phyloP scores from a whole-genome alignment of 1,140 invertebrate species.

The Zaprionus gabonicus region DNA sequence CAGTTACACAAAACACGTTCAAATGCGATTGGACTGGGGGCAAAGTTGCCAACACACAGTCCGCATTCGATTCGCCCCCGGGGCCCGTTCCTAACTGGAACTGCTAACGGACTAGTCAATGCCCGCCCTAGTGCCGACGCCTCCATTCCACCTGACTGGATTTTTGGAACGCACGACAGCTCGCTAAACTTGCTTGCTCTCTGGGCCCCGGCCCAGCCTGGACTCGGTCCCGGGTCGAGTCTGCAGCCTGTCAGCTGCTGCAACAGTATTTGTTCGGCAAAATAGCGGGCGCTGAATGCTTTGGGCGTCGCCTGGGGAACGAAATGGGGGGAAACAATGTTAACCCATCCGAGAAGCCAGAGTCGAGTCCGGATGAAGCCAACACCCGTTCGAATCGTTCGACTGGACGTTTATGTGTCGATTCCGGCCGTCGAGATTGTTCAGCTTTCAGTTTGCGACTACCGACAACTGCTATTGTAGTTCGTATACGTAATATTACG shows the following conservation, averaged over 20 bases:
- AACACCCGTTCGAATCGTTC: conserved; percentile 51
- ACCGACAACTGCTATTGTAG: not conserved
- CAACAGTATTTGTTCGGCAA: conserved; percentile 37
- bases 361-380: conserved; percentile 38
- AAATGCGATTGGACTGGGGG: conserved; percentile 30
- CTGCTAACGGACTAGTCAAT: conserved; percentile 37
- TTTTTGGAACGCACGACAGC: conserved; percentile 65
- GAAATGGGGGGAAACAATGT: not conserved
- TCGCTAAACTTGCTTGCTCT: conserved; percentile 47
- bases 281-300: conserved; percentile 13
- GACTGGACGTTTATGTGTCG: conserved; percentile 58
- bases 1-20: conserved; percentile 54
- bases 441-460: not conserved
- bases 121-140: conserved; percentile 28
- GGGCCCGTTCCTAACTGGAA: conserved; percentile 2
- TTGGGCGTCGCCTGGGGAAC: conserved; percentile 20
- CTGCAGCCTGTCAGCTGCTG: conserved; percentile 10
- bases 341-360: conserved; percentile 30
- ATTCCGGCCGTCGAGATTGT: conserved; percentile 46
- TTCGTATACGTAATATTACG: conserved; percentile 18
- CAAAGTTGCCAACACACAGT: conserved; percentile 11
- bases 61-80: conserved; percentile 20
- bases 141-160: conserved; percentile 58
- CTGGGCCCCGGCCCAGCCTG: not conserved
- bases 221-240: conserved; percentile 7